Conservation (phyloP, 2,888 invertebrate species). For the Xylota sylvarum region DNA sequence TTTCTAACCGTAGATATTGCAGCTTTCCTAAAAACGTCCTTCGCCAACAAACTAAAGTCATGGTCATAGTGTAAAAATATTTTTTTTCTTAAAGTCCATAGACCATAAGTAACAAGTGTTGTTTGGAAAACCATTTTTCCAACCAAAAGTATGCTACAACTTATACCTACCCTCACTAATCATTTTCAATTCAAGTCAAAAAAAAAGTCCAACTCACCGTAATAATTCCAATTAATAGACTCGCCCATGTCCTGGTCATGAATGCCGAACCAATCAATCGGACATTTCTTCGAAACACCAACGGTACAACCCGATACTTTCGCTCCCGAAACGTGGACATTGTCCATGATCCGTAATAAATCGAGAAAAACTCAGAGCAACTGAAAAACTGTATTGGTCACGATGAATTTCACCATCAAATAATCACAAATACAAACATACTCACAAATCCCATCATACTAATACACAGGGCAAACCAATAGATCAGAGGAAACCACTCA, state of each 20-base stretch:
- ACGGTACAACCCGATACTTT: slow-evolving; percentile 78
- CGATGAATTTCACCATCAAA: slow-evolving; percentile 1
- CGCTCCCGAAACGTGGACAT: slow-evolving; percentile 78
- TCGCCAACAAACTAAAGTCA: too few species aligned
- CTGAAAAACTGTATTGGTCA: slow-evolving; percentile 73
- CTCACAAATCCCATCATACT: slow-evolving; percentile 79
- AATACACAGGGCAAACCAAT: slow-evolving; percentile 79
- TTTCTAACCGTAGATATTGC: too few species aligned
- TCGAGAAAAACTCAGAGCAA: slow-evolving; percentile 70
- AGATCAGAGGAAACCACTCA: slow-evolving; percentile 79
- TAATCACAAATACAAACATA: slow-evolving; percentile 16
- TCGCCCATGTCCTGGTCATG: slow-evolving; percentile 79
- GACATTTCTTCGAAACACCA: slow-evolving; percentile 78
- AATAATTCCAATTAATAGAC: slow-evolving; percentile 54
- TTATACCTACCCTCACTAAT: too few species aligned
- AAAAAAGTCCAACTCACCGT: slow-evolving; percentile 61
- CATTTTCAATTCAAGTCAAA: too few species aligned
- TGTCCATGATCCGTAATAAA: slow-evolving; percentile 49
- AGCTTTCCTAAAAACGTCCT: too few species aligned
- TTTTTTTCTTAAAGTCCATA: too few species aligned
- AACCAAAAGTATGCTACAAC: too few species aligned
- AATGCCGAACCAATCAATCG: slow-evolving; percentile 79
- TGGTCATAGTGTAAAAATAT: too few species aligned
- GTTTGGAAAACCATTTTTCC: too few species aligned
- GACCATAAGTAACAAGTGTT: too few species aligned